phyloP scores from a whole-genome alignment of 2,888 invertebrate genomes.

The Leptopterna dolabrata region DNA sequence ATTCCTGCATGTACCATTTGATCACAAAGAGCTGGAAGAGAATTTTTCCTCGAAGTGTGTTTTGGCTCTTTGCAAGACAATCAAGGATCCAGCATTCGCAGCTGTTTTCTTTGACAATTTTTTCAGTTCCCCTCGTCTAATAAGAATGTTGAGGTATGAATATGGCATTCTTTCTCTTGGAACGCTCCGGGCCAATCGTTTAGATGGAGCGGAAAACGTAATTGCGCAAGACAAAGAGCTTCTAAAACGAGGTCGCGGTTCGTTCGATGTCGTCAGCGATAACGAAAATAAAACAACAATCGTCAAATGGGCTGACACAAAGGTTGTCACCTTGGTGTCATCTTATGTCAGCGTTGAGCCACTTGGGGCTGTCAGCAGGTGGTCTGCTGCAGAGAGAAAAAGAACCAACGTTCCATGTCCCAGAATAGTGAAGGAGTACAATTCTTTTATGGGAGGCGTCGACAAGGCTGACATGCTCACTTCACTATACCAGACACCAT shows the following conservation, averaged over 20 bases:
- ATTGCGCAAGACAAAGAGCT: slow-evolving; percentile 57
- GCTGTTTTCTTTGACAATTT: slow-evolving; percentile 63
- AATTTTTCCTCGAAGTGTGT: slow-evolving; percentile 61
- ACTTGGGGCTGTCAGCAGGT: slow-evolving; percentile 49
- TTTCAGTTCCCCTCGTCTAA: slow-evolving; percentile 55
- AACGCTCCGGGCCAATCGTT: slow-evolving; percentile 56
- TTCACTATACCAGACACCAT: background rate
- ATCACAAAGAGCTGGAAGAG: background rate
- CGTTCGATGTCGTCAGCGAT: slow-evolving; percentile 38
- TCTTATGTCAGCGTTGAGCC: slow-evolving; percentile 57
- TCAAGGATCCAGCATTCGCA: slow-evolving; percentile 56
- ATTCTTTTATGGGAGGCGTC: slow-evolving; percentile 38
- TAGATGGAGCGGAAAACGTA: slow-evolving; percentile 12
- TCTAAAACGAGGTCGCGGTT: slow-evolving; percentile 30
- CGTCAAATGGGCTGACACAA: slow-evolving; percentile 58
- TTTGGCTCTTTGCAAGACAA: slow-evolving; percentile 60
- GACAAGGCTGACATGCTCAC: slow-evolving; percentile 5
- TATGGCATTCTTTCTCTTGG: slow-evolving; percentile 58
- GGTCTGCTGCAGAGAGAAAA: slow-evolving; percentile 1
- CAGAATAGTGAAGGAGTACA: slow-evolving; percentile 22
- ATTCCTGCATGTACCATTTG: slow-evolving; percentile 54
- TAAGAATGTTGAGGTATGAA: slow-evolving; percentile 56
- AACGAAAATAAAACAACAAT: slow-evolving; percentile 51
- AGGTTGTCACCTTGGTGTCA: slow-evolving; percentile 59
- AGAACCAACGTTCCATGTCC: background rate